Percentiles rank a stretch among this genome's conserved stretches.
Evolutionary conservation across 2,888 invertebrate species (phyloP).

Genomic region (Dicycla oo): DNA sequence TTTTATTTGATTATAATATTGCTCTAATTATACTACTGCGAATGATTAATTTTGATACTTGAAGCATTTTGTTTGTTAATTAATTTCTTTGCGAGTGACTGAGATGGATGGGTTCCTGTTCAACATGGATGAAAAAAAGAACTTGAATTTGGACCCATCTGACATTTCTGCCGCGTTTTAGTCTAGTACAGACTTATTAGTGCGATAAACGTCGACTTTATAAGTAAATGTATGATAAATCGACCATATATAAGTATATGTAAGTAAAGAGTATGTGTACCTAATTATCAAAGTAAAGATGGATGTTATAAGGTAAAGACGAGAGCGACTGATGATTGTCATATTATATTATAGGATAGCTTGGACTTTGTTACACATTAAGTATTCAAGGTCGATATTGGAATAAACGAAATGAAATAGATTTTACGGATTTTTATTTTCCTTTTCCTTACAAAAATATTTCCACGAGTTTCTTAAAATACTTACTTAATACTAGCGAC

Average conservation of each 20-base stretch:
- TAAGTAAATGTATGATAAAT: slow-evolving; percentile 59
- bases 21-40: slow-evolving; percentile 6
- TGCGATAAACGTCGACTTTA: slow-evolving; percentile 46
- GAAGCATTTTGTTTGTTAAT: slow-evolving; percentile 37
- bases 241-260: slow-evolving; percentile 60
- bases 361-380: slow-evolving; percentile 89
- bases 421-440: slow-evolving; percentile 65
- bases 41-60: slow-evolving; percentile 23
- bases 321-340: slow-evolving; percentile 72
- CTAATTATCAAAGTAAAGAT: slow-evolving; percentile 67
- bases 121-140: slow-evolving; percentile 11
- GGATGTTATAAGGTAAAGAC: slow-evolving; percentile 62
- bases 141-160: slow-evolving; percentile 39
- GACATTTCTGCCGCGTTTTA: slow-evolving; percentile 26
- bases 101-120: slow-evolving; percentile 35
- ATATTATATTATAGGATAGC: slow-evolving; percentile 72
- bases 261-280: slow-evolving; percentile 66
- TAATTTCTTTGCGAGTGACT: slow-evolving; percentile 55
- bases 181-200: slow-evolving; percentile 36
- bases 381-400: slow-evolving; percentile 88
- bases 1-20: slow-evolving; percentile 23
- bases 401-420: slow-evolving; percentile 87
- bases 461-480: background rate
- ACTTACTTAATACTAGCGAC: background rate
- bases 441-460: background rate